These are phyloP conservation scores for Agapornis roseicollis DNA, from an alignment of 2,113 vertebrate species.

Conservation along the genomic window DNA sequence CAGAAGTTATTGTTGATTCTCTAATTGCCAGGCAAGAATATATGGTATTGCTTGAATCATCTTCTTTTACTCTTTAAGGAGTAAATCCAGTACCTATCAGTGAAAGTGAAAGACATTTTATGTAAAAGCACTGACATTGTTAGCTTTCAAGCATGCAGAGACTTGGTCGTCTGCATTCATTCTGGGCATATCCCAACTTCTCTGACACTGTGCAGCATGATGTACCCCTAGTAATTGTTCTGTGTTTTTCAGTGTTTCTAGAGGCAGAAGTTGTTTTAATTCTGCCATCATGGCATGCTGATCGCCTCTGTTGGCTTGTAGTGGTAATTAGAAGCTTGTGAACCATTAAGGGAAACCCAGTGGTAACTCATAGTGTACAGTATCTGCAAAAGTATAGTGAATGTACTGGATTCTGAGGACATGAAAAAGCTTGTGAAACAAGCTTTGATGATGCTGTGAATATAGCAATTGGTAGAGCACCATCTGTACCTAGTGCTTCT, in stretches of 20 bases:
- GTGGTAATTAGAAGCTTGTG: neutral
- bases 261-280: neutral
- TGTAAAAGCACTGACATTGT: neutral
- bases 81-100: neutral
- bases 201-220: neutral
- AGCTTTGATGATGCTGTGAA: neutral
- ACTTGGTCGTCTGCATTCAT: neutral
- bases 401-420: neutral
- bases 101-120: neutral
- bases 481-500: neutral
- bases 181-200: neutral
- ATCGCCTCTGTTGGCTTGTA: neutral
- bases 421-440: neutral
- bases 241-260: neutral
- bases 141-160: neutral
- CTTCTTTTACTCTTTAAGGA: neutral
- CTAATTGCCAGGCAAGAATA: neutral
- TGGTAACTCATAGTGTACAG: neutral
- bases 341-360: neutral
- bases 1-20: neutral
- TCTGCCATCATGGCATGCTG: neutral
- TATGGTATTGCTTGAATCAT: neutral
- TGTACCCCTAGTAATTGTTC: neutral
- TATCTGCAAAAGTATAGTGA: neutral
- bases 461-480: neutral